phyloP scores from a whole-genome alignment of 2,797 vertebrate species.

The Spondyliosoma cantharus region DNA sequence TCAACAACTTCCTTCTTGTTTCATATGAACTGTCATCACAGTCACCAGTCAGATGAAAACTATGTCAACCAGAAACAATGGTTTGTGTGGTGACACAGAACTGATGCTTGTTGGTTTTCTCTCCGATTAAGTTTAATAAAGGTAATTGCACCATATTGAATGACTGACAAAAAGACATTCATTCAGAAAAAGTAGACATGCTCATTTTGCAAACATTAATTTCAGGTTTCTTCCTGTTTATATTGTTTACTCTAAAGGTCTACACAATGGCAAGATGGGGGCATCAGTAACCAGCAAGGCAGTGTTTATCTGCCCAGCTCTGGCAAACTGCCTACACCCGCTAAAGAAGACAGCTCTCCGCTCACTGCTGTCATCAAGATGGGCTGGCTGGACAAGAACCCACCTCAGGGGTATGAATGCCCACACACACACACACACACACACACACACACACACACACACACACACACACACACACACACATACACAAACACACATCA shows the following conservation, averaged over 20 bases:
- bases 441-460: slow-evolving; percentile 5
- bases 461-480: slow-evolving; percentile 1
- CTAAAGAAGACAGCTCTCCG: slow-evolving; percentile 66
- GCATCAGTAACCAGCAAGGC: slow-evolving; percentile 56
- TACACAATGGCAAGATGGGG: slow-evolving; percentile 68
- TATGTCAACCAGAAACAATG: neutral
- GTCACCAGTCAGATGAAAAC: neutral
- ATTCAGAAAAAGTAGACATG: no score
- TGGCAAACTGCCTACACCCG: slow-evolving; percentile 48
- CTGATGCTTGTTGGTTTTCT: neutral
- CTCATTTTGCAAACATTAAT: neutral
- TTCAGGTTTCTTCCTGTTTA: slow-evolving; percentile 8
- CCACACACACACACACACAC: neutral
- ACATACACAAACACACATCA: no score
- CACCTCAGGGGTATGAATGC: slow-evolving; percentile 90
- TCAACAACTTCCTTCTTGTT: neutral
- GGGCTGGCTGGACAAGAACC: slow-evolving; percentile 96
- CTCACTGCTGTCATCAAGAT: slow-evolving; percentile 84
- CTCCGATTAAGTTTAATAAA: neutral
- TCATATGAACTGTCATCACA: neutral
- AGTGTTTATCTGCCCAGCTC: slow-evolving; percentile 73
- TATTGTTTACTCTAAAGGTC: slow-evolving; percentile 24
- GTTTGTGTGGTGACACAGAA: neutral
- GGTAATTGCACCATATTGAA: neutral
- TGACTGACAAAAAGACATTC: neutral